Evolutionary conservation across 2,113 vertebrate genomes (phyloP), one percentile per base, ranked within the genome.

Genomic region (Oncorhynchus clarkii): DNA sequence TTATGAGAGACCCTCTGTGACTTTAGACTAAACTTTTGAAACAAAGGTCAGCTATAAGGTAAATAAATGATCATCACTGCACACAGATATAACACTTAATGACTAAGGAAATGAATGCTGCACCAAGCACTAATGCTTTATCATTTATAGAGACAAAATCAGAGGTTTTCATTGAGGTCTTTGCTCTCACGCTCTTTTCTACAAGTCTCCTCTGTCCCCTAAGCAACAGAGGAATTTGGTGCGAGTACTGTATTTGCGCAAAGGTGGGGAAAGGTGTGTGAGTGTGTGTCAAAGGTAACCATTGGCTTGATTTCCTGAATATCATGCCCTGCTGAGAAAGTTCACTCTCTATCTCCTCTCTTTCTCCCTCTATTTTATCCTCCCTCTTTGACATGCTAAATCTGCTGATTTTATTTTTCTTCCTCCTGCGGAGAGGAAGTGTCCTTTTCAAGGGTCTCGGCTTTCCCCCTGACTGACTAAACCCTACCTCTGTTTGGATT

Each of bases 341-440:
- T 89, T 85, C 87, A 80, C 88, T 87, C 84, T 87, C 87, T 81
- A 81, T 82, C 84, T 81, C 79, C 85, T 83, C 85, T 67, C 78
- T n/a, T 45, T 76, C 80, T 34, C 11, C 77, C 82, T 81, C 78
- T 65, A 64, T 29, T 24, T 67, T 76, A 79, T 45, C 11, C 77
- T 77, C 75, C 80, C 68, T 78, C 92, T 93, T 94, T 94, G 92
- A 94, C 92, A 93, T 93, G 93, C 90, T 92, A 94, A 94, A 92
- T 93, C 92, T 89, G 86, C 91, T 90, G 91, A 92, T 93, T 93
- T 93, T 93, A 92, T 93, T 93, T 93, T 91, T 88, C 88, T 91
- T 92, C 90, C 90, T 93, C 92, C 93, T 91, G 93, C 27, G 80
- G 92, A 91, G 93, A 93, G 93, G 93, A 94, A 94, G 92, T 93